Percentiles rank a stretch among this genome's conserved stretches.
Evolutionary conservation across 2,888 invertebrate species (phyloP).

Genomic region (Elmis aenea): DNA sequence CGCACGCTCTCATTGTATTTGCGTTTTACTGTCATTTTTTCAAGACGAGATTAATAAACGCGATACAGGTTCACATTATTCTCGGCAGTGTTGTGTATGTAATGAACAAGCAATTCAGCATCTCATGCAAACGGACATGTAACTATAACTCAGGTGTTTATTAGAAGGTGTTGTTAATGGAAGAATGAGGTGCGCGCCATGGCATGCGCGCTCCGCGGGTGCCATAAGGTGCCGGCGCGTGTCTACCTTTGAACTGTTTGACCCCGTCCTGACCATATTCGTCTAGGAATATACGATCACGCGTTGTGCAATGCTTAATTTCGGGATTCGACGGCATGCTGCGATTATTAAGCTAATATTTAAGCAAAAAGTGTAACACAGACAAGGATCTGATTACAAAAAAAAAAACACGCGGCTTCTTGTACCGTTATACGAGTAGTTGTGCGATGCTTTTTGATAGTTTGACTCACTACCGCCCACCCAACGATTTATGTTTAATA

Average conservation of each 20-base stretch:
- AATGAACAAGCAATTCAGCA: slow-evolving; percentile 22
- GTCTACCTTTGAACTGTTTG: slow-evolving; percentile 24
- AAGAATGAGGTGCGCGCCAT: slow-evolving; percentile 22
- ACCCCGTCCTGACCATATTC: slow-evolving; percentile 16
- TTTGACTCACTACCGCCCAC: too few species aligned
- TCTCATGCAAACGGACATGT: slow-evolving; percentile 24
- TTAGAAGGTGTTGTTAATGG: slow-evolving; percentile 27
- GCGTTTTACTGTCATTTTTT: too few species aligned
- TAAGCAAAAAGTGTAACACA: too few species aligned
- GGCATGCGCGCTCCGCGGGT: slow-evolving; percentile 27
- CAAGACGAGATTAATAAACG: too few species aligned
- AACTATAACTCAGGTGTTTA: slow-evolving; percentile 26
- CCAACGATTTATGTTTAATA: too few species aligned
- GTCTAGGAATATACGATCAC: neutral
- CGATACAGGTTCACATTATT: too few species aligned
- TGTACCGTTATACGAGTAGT: too few species aligned
- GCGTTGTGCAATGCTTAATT: neutral
- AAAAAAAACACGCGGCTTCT: too few species aligned
- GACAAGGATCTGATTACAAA: too few species aligned
- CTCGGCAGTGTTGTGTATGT: too few species aligned
- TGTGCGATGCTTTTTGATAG: too few species aligned
- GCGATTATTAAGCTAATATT: neutral
- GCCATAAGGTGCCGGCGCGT: slow-evolving; percentile 22
- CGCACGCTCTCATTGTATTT: too few species aligned
- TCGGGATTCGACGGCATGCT: neutral